These are phyloP conservation scores for Drosophila sechellia DNA, from an alignment of 1,140 invertebrate genomes.

Conservation along the genomic window DNA sequence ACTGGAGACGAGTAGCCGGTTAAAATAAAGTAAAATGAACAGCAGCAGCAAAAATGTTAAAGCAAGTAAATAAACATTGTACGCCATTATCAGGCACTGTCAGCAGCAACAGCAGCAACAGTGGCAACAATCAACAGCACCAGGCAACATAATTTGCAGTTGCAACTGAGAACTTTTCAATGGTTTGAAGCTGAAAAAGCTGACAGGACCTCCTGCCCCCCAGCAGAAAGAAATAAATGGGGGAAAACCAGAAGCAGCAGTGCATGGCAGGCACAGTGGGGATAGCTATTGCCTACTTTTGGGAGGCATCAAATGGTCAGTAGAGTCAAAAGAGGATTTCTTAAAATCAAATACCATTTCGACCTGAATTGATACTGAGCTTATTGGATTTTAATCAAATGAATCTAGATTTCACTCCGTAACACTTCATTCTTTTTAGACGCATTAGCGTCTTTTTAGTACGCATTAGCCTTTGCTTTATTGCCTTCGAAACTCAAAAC, in stretches of 20 bases:
- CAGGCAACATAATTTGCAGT: slow-evolving; percentile 76
- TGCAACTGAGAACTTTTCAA: slow-evolving; percentile 76
- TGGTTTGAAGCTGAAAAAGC: slow-evolving; percentile 59
- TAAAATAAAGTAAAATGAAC: slow-evolving; percentile 73
- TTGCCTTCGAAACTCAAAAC: no score
- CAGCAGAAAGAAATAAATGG: not conserved
- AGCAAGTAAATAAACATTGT: slow-evolving; percentile 81
- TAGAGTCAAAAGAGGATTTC: not conserved
- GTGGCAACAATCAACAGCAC: slow-evolving; percentile 59
- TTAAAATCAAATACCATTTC: no score
- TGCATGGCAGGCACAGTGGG: slow-evolving; percentile 15
- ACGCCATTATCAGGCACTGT: slow-evolving; percentile 72
- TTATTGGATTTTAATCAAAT: no score
- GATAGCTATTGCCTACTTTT: not conserved
- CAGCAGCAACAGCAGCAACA: slow-evolving; percentile 55
- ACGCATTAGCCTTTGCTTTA: no score
- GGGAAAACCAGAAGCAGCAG: not conserved
- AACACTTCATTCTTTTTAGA: no score
- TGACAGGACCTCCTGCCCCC: slow-evolving; percentile 29
- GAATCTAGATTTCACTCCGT: no score
- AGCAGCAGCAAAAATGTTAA: slow-evolving; percentile 67
- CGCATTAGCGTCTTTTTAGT: no score
- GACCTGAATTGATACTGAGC: no score
- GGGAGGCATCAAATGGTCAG: not conserved
- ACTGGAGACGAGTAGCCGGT: not conserved